Evolutionary conservation across 1,140 invertebrate species (phyloP).

Genomic region (Geopemphigus sp.): DNA sequence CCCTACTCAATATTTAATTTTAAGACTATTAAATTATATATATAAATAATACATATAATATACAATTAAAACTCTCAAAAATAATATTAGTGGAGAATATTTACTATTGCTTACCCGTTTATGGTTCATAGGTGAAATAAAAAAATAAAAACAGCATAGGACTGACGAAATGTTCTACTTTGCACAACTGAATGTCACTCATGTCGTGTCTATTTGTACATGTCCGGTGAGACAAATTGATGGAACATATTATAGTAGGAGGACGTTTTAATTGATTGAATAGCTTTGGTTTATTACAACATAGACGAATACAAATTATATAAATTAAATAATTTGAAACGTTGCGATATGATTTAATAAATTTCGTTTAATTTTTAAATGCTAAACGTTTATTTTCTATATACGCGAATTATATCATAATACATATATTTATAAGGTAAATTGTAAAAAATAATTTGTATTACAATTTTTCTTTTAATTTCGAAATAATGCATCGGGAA

Average conservation of each 20-base stretch:
- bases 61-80: not conserved
- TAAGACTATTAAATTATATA: not conserved
- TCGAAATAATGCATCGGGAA: too few relatives aligned
- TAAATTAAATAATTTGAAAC: constrained; percentile 25
- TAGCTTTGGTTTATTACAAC: constrained; percentile 40
- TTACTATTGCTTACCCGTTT: constrained; percentile 22
- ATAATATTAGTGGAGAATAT: not conserved
- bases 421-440: not conserved
- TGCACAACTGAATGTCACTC: constrained; percentile 42
- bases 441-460: not conserved
- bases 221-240: constrained; percentile 40
- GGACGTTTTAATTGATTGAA: constrained; percentile 35
- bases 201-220: constrained; percentile 35
- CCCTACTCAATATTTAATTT: not conserved
- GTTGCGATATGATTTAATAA: constrained; percentile 29
- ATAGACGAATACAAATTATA: constrained; percentile 8
- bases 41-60: not conserved
- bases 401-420: not conserved
- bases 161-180: constrained; percentile 8
- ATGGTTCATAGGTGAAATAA: not conserved
- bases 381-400: not conserved
- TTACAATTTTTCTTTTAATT: too few relatives aligned
- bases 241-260: constrained; percentile 8
- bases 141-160: not conserved
- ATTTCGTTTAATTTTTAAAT: not conserved